These are phyloP conservation scores for Brachionus sp. DNA, from an alignment of 1,140 invertebrate genomes.

Conservation along the genomic window DNA sequence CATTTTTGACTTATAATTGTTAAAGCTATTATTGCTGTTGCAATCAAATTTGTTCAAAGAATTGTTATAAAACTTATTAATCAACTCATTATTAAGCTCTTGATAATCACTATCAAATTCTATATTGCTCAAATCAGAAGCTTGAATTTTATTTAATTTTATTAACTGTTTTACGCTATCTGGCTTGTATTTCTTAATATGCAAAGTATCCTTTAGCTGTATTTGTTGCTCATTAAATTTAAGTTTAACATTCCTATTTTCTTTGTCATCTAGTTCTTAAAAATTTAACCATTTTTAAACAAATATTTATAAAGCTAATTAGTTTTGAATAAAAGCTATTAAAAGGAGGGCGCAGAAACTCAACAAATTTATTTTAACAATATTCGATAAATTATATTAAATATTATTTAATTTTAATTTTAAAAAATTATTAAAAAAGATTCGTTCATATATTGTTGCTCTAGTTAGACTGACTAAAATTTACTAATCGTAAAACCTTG, in stretches of 20 bases:
- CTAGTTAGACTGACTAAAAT: too few relatives aligned
- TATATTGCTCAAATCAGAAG: slow-evolving; percentile 38
- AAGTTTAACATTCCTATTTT: neutral
- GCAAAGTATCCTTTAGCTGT: slow-evolving; percentile 15
- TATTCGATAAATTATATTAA: too few relatives aligned
- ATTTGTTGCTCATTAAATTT: slow-evolving; percentile 29
- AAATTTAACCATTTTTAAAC: slow-evolving; percentile 36
- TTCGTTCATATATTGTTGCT: too few relatives aligned
- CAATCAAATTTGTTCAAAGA: neutral
- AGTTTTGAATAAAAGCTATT: neutral
- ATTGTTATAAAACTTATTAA: neutral
- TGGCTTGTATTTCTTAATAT: slow-evolving; percentile 27
- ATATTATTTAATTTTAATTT: too few relatives aligned
- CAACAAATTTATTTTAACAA: too few relatives aligned
- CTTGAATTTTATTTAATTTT: slow-evolving; percentile 42
- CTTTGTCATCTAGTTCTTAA: slow-evolving; percentile 23
- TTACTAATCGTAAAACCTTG: too few relatives aligned
- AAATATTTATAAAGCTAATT: neutral
- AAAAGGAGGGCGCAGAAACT: too few relatives aligned
- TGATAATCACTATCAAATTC: slow-evolving; percentile 3
- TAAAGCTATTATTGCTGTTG: neutral
- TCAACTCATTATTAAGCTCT: slow-evolving; percentile 25
- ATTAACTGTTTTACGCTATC: slow-evolving; percentile 36
- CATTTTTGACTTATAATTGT: neutral
- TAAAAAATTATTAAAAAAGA: too few relatives aligned